These are phyloP conservation scores for Callipepla californica DNA, from an alignment of 2,113 vertebrate genomes.

Conservation along the genomic window DNA sequence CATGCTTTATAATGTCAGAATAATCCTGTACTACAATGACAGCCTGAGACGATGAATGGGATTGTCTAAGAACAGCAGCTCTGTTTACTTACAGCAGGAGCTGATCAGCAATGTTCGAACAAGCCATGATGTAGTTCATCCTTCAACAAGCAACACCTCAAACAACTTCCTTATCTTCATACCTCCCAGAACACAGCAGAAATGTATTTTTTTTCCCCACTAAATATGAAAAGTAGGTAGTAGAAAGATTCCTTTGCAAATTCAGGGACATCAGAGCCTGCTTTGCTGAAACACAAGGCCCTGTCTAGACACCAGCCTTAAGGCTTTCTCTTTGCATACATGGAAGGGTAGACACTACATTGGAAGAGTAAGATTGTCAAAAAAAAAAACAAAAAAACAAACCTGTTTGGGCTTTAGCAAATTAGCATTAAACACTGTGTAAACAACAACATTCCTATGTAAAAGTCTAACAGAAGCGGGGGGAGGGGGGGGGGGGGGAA, in stretches of 20 bases:
- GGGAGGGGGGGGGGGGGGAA: too few relatives aligned
- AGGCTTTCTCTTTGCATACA: conserved; percentile 22
- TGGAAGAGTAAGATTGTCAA: conserved; percentile 31
- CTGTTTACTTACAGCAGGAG: neutral
- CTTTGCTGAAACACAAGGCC: neutral
- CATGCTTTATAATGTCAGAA: neutral
- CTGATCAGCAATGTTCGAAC: neutral
- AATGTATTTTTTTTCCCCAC: neutral
- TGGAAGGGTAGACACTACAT: neutral
- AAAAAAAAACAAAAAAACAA: conserved; percentile 47
- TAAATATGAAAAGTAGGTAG: neutral
- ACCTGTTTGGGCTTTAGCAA: conserved; percentile 55
- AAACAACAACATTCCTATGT: neutral
- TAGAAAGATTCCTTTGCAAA: neutral
- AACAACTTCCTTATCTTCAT: neutral
- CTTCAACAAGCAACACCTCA: neutral
- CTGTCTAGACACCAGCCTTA: conserved; percentile 58
- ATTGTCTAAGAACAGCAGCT: neutral
- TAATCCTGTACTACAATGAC: neutral
- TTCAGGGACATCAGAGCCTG: neutral
- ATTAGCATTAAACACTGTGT: neutral
- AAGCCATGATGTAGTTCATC: neutral
- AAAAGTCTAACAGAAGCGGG: neutral
- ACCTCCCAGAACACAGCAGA: neutral
- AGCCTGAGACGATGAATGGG: neutral